Evolutionary conservation across 2,113 vertebrate species (phyloP), one percentile per base, ranked within the genome.

Genomic region (Sisor rabdophorus): DNA sequence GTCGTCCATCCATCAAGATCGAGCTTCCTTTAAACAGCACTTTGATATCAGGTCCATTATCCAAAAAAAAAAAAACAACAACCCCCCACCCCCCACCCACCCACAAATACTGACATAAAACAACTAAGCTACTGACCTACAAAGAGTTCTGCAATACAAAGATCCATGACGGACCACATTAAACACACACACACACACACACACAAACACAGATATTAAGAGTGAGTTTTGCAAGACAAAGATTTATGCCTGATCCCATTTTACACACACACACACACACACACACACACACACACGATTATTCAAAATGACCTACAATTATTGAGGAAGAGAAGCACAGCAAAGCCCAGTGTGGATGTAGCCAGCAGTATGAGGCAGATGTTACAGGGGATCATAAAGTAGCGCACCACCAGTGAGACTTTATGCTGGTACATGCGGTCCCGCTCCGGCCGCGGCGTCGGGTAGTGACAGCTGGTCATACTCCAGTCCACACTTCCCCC

Each of bases 331-430:
- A 99, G 95, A 53, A 98, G 93, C 67, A 95, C 94, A 0, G 97
- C 96, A 28, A 97, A 95, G 71, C 95, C 96, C 85, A 98, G 91
- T 0, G 95, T 98, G 7, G 95, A 94, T 0, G 92, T 94, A 83
- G 97, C 97, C 91, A 98, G 88, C 80, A 99, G 94, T 88, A 99
- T 98, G 83, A 98, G 91, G 86, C 97, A 99, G 88, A 95, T 95
- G 90, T 98, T 99, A 91, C 97, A 99, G 0, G 97, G 96, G 82
- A 98, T 94, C 94, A 96, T 98, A 87, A 98, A 96, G 81, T 96
- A 98, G 0, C 96, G 94, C 76, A 99, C 96, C 81, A 97, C 94
- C 92, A 97, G 79, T 47, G 97, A 98, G 78, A 96, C 95, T 83
- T 98, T 95, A 82, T 93, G 95, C 87, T 94, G 95, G 88, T 94